phyloP scores from a whole-genome alignment of 2,113 vertebrate genomes.

The Ptilonorhynchus violaceus region DNA sequence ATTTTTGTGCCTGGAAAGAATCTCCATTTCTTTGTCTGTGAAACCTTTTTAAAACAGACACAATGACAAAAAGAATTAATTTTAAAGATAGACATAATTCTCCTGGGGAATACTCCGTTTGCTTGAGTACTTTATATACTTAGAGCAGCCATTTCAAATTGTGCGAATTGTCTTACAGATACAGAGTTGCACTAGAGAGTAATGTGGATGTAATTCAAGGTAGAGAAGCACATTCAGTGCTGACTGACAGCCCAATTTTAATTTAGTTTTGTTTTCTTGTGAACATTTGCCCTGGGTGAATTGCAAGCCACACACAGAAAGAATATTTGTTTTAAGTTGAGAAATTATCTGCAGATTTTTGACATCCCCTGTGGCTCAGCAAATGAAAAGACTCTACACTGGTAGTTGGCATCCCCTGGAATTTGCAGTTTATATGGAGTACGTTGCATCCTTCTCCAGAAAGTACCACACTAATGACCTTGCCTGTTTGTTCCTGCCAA shows the following conservation, averaged over 20 bases:
- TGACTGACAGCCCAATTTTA: background rate
- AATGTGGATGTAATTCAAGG: background rate
- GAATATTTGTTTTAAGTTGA: background rate
- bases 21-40: background rate
- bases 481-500: background rate
- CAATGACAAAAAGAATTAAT: background rate
- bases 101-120: background rate
- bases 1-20: background rate
- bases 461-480: constrained; percentile 2
- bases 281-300: background rate
- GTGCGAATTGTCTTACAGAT: background rate
- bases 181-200: background rate
- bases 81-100: background rate
- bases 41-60: background rate
- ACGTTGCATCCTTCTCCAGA: background rate
- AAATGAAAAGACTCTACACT: background rate
- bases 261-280: background rate
- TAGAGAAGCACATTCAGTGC: background rate
- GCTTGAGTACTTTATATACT: background rate
- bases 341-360: background rate
- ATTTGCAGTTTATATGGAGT: background rate
- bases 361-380: background rate
- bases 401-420: background rate
- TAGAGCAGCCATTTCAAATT: background rate
- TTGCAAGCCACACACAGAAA: background rate